Conservation (phyloP, 2,888 invertebrate genomes). For the Hypselothyrea guttata region DNA sequence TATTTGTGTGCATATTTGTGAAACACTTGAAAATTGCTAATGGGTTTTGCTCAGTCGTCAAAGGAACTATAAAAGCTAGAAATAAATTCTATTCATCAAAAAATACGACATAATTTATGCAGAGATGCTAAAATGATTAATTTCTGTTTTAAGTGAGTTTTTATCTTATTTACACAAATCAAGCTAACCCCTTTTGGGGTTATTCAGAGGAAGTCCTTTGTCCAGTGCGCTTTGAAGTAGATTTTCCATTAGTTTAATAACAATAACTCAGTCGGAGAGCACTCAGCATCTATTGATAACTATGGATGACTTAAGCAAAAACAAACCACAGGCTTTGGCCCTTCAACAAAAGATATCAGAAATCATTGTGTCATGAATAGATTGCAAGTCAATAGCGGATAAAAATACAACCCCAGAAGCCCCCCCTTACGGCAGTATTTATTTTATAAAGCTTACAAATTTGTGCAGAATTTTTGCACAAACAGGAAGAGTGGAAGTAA, state of each 20-base stretch:
- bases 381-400: slow-evolving; percentile 33
- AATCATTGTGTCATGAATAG: slow-evolving; percentile 41
- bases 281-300: slow-evolving; percentile 12
- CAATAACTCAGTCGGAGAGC: slow-evolving; percentile 56
- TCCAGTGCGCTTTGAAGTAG: slow-evolving; percentile 5
- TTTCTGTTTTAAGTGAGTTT: no score
- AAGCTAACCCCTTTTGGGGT: neutral
- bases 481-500: slow-evolving; percentile 1
- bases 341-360: slow-evolving; percentile 8
- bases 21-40: slow-evolving; percentile 22
- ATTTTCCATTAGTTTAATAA: slow-evolving; percentile 51
- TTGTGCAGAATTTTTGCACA: slow-evolving; percentile 57
- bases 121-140: no score
- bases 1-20: slow-evolving; percentile 36
- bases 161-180: no score
- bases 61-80: neutral
- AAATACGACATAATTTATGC: no score
- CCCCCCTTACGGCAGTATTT: slow-evolving; percentile 50
- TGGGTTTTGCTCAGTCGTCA: slow-evolving; percentile 9
- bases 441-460: slow-evolving; percentile 74
- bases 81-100: neutral
- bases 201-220: neutral
- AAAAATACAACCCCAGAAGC: slow-evolving; percentile 44
- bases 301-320: slow-evolving; percentile 32
- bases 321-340: slow-evolving; percentile 18